Evolutionary conservation across 2,888 invertebrate genomes (phyloP), one percentile per base, ranked within the genome.

Genomic region (Therioaphis trifolii): DNA sequence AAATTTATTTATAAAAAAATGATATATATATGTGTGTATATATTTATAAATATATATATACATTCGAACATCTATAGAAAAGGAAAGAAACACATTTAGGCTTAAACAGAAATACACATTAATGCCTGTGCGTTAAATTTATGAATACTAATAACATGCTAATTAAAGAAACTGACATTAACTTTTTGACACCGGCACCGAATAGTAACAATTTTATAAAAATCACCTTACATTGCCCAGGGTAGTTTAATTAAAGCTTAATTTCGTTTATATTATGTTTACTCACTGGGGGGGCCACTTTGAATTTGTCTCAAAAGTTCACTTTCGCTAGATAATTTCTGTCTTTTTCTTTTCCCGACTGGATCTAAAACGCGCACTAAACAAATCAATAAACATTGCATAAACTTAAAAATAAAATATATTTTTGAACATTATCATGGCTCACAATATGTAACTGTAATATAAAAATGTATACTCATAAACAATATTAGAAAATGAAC

Each of bases 291-390:
- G 63, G 82, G 82, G 82, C 74, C 74, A 82, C 82, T 82, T 63
- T 52, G 74, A 63, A 74, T 63, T 49, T 82, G 63, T 14, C 63
- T 82, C 55, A 79, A 71, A 79, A 79, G 52, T 24, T 74, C 79
- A 82, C 52, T 66, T 74, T 74, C 82, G 24, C 40, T 52, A 74
- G 63, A 71, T 71, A 80, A 61, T 89, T 90, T 91, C 88, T 90
- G 89, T 88, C 91, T 89, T 88, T 92, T 92, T 88, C 91, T 91
- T 90, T n/a, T 91, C 92, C 89, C 89, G 88, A 90, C 90, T 87
- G 91, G 90, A 90, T 92, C 92, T 92, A 91, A 87, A 91, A 63
- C 72, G 80, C 80, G 72, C 80, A 82, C 71, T 82, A 82, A 82
- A 82, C 40, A 61, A 90, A 89, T 87, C 87, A 88, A 89, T 86